These are phyloP conservation scores for Leptodactylus fallax DNA, from an alignment of 2,797 vertebrate genomes.

Conservation along the genomic window DNA sequence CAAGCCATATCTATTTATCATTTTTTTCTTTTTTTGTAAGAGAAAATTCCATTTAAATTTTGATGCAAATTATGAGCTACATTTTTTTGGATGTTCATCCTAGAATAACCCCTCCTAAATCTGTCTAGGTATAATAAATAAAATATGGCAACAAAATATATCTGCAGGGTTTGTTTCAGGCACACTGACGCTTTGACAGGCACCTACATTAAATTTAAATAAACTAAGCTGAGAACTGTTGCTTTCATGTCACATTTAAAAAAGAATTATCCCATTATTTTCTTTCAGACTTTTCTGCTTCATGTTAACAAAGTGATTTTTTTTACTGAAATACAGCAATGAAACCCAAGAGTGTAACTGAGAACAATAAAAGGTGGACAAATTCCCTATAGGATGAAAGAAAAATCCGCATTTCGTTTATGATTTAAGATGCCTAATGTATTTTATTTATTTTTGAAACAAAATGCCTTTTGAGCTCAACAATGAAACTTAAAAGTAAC, in stretches of 20 bases:
- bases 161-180: conserved; percentile 4
- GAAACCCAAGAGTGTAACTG: conserved; percentile 62
- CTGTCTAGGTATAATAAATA: neutral
- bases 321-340: conserved; percentile 46
- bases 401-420: conserved; percentile 56
- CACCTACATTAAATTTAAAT: conserved; percentile 22
- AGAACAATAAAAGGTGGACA: conserved; percentile 55
- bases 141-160: neutral
- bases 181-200: neutral
- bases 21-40: too few relatives aligned
- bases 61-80: too few relatives aligned
- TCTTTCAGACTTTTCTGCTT: conserved; percentile 47
- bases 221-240: conserved; percentile 45
- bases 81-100: neutral
- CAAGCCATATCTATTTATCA: too few relatives aligned
- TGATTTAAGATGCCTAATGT: conserved; percentile 62
- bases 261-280: conserved; percentile 4
- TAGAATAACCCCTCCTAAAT: neutral
- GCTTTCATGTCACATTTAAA: conserved; percentile 47
- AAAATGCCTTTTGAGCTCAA: conserved; percentile 69
- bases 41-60: too few relatives aligned
- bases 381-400: conserved; percentile 49
- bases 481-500: conserved; percentile 79
- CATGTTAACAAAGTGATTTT: conserved; percentile 63
- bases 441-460: conserved; percentile 63